Evolutionary conservation across 30 jellyfish, hydroid and myxozoan genomes (phyloP), one percentile per base, ranked within the genome.

Genomic region (Aurelia aurita complex sp. Pacific): DNA sequence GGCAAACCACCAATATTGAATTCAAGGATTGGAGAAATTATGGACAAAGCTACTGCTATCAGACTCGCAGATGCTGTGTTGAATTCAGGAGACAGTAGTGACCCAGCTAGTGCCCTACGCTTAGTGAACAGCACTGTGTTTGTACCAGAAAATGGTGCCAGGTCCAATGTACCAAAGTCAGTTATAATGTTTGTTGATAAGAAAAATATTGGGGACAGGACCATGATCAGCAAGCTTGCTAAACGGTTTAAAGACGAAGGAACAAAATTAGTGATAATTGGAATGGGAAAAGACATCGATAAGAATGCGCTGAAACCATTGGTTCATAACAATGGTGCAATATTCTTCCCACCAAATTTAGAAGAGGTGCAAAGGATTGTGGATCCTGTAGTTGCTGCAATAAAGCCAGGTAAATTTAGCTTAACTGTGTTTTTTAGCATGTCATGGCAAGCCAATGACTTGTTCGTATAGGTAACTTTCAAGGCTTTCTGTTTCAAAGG

Each of bases 341-440:
- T 79, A 34, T 94, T 94, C 96, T 94, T 94, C 83, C 97, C 99
- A 12, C 97, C 96, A 73, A 67, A 69, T 74, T 65, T 88, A n/a
- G 97, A 82, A 34, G 90, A 86, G 19, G 38, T 94, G 72, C 83
- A 85, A 32, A 76, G 63, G 34, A 35, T 90, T 36, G 59, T 89
- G 7, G 51, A 79, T 42, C 97, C 99, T 3, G 88, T 90, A 7
- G 67, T 75, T 2, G 84, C 67, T 53, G 96, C 95, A 5, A 42
- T 90, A 5, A 55, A 40, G 59, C 99, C 99, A 23, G 97, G 99
- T 94, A 46, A 32, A 63, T 52, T 6, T 54, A 46, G 11, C 11
- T 4, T 4, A 46, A 46, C 12, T 46, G 57, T 46, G 12, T 46
- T 46, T 0, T 46, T 0, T 4, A 0, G 6, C 57, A 46, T 46